Percentiles rank a stretch among this genome's conserved stretches.
Conservation (phyloP, 2,797 vertebrate genomes). For the Chloroceryle amazona region DNA sequence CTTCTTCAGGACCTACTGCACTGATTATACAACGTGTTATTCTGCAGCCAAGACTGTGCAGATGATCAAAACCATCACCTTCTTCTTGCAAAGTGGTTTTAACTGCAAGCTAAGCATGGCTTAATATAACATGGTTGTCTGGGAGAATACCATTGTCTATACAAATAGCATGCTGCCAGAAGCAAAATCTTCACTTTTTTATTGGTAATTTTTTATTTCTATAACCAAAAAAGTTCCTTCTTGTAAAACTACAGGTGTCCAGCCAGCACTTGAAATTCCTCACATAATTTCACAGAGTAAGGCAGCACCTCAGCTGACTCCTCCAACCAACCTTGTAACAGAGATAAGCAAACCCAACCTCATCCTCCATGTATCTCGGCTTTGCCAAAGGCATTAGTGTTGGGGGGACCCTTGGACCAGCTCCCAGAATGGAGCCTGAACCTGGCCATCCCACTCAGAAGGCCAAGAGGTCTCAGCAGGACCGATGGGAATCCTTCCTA, state of each 20-base stretch:
- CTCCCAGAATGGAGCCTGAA: not conserved
- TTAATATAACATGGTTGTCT: not conserved
- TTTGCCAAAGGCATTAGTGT: rapidly evolving
- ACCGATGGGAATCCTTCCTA: not conserved
- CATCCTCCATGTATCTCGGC: not conserved
- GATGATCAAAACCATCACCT: not conserved
- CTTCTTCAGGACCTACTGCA: constrained; percentile 13
- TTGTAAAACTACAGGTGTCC: not conserved
- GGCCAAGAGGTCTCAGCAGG: not conserved
- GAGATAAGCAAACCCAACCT: not conserved
- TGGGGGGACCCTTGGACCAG: rapidly evolving
- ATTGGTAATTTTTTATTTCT: not conserved
- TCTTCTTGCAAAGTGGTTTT: not conserved
- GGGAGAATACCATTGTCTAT: not conserved
- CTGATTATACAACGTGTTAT: not conserved
- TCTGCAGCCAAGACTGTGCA: not conserved
- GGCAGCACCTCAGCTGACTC: not conserved
- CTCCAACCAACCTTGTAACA: not conserved
- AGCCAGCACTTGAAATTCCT: constrained; percentile 1
- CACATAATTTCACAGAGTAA: not conserved
- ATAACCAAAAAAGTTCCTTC: not conserved
- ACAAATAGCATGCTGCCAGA: not conserved
- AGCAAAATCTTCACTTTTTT: not conserved
- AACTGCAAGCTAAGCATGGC: not conserved
- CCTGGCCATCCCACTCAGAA: not conserved